Base-by-base conservation (phyloP, 1,140 invertebrate species). In the Chelonus insularis region DNA sequence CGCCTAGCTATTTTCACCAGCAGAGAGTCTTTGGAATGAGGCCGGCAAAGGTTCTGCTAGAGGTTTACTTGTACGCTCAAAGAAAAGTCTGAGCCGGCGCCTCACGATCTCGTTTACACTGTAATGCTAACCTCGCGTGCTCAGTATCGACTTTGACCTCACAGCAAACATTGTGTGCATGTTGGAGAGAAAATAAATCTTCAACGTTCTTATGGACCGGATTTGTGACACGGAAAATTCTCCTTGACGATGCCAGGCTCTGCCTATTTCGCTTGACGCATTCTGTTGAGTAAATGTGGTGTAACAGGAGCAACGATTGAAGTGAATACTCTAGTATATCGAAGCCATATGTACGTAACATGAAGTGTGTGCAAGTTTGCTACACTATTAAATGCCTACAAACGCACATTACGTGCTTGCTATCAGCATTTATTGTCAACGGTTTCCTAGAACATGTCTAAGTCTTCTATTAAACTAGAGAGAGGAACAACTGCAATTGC, bases 71-170 rank as follows among this genome's bases (percentile, higher is more conserved):
- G 25, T 29, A 62, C 20, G 47, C 37, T 61, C 25, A 55, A 63
- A 63, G 55, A 52, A 63, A 63, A 34, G 55, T 57, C 34, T 50
- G 39, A 14, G 41, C 29, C 36, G 12, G 50, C n/a, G 43, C 39
- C 18, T 18, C 16, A 41, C 37, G 32, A 50, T 59, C 45, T 6
- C 29, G 32, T 64, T 62, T 58, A 61, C 39, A 51, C 48, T 41
- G 36, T 66, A 66, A 62, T 66, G 36, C 41, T 43, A 34, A 45
- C 43, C 57, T 66, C 52, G 64, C 64, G 60, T 66, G 64, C 43
- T 34, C 45, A 34, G 52, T 66, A 66, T 66, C 60, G 60, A 66
- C 60, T 62, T 63, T 60, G 60, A 66, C 60, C 64, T 63, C 52
- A 51, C 52, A 45, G 39, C 60, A 32, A 58, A 48, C 57, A 23